A percentile compares a stretch with the other conserved stretches of the same genome.
Evolutionary conservation across 1,140 invertebrate species (phyloP).

Genomic region (Caerostris darwini): DNA sequence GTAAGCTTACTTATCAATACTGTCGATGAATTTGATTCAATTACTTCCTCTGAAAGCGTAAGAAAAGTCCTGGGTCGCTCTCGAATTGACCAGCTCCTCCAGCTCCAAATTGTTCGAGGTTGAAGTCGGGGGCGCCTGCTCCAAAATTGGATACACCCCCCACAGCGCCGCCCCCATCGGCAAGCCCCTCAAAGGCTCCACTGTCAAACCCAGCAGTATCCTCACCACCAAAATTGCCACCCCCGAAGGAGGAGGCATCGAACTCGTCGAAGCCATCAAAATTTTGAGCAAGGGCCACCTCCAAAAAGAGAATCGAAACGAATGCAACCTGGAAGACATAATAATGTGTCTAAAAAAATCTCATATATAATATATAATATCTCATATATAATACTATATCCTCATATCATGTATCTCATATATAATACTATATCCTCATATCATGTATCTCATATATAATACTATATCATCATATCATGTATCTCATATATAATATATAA

Average conservation of each 20-base stretch:
- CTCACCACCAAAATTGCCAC: constrained; percentile 43
- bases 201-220: constrained; percentile 52
- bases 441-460: too few species aligned
- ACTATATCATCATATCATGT: too few species aligned
- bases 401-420: too few species aligned
- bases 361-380: too few species aligned
- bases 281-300: constrained; percentile 27
- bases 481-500: too few species aligned
- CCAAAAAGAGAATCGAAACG: neutral
- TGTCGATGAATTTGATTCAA: neutral
- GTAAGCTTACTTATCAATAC: too few species aligned
- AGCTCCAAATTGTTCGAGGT: constrained; percentile 41
- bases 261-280: constrained; percentile 61
- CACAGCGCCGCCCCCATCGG: neutral
- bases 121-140: neutral
- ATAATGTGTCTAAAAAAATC: neutral
- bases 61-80: neutral
- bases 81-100: neutral
- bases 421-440: too few species aligned
- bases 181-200: constrained; percentile 13
- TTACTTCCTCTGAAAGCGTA: constrained; percentile 31
- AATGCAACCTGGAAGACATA: neutral
- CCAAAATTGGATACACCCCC: constrained; percentile 23
- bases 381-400: too few species aligned
- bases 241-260: constrained; percentile 40